Conservation (phyloP, 2,113 vertebrate genomes). For the Cathartes aura region DNA sequence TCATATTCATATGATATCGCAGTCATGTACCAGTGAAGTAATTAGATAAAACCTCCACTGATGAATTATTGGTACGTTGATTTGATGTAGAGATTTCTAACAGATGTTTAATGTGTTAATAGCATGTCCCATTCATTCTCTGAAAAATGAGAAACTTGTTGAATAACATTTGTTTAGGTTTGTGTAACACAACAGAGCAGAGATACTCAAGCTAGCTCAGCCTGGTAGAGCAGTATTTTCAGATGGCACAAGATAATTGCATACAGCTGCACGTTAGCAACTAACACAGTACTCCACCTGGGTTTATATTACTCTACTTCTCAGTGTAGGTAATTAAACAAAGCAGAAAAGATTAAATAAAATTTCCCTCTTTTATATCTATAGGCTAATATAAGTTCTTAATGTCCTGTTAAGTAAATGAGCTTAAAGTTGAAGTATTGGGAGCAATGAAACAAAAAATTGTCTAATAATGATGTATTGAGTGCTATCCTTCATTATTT, state of each 20-base stretch:
- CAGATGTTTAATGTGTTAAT: neutral
- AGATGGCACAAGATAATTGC: constrained; percentile 1
- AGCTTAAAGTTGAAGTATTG: neutral
- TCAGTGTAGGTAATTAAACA: neutral
- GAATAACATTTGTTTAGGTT: neutral
- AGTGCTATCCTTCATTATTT: neutral
- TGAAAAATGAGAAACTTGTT: neutral
- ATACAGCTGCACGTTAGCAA: constrained; percentile 13
- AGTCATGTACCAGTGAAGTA: neutral
- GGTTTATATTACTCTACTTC: neutral
- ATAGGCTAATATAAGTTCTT: neutral
- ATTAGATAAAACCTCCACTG: neutral
- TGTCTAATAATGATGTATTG: neutral
- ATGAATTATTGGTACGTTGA: neutral
- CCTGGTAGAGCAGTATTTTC: neutral
- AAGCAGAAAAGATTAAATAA: neutral
- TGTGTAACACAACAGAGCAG: neutral
- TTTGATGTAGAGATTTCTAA: neutral
- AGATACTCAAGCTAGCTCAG: neutral
- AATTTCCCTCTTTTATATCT: neutral
- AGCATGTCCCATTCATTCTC: neutral
- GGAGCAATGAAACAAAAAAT: neutral
- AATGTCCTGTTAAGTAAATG: neutral
- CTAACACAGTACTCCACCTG: neutral
- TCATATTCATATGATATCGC: neutral